Base-by-base conservation (phyloP, 2,888 invertebrate genomes). In the Parthenolecanium corni region DNA sequence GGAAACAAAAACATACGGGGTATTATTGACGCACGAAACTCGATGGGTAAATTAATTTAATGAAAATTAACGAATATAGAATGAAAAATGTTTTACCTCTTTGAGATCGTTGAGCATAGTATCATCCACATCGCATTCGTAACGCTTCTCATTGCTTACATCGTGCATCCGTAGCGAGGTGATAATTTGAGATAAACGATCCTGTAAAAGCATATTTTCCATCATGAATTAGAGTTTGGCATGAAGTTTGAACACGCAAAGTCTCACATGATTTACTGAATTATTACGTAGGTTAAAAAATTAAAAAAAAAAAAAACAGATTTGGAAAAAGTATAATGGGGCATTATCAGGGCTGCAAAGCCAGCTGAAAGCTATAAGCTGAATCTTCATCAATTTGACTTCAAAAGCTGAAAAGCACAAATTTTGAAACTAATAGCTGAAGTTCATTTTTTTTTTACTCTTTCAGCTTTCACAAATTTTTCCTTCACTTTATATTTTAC, bases 1-100 rank as follows among this genome's bases (percentile, higher is more conserved):
- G n/a, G 52, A 73, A 72, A 23, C 25, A 52, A 4, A 52, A 52
- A 31, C 24, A 21, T 52, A 42, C 18, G 14, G 6, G 44, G 14
- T 38, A 38, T 11, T 14, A 16, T 16, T 42, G 3, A 5, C 18
- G 18, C 14, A 42, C 38, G 38, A 38, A 38, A 14, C 14, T 38
- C 3, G 44, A 16, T 3, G 14, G 4, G 1, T 21, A 49, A 49
- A 23, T 14, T 2, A 11, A n/a, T 20, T 23, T 49, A 1, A n/a
- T 46, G 21, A 31, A 31, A 9, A 31, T 47, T 47, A 16, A 11
- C 46, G 16, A 1, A 31, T n/a, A 16, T 31, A 2, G 16, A 31
- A 52, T 18, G 3, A 21, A 3, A 16, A 57, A 44, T 20, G n/a
- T n/a, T 31, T 20, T 40, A 61, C 61, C 16, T 61, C 61, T 51